phyloP scores from a whole-genome alignment of 1,140 invertebrate species.

The Cotesia typhae region DNA sequence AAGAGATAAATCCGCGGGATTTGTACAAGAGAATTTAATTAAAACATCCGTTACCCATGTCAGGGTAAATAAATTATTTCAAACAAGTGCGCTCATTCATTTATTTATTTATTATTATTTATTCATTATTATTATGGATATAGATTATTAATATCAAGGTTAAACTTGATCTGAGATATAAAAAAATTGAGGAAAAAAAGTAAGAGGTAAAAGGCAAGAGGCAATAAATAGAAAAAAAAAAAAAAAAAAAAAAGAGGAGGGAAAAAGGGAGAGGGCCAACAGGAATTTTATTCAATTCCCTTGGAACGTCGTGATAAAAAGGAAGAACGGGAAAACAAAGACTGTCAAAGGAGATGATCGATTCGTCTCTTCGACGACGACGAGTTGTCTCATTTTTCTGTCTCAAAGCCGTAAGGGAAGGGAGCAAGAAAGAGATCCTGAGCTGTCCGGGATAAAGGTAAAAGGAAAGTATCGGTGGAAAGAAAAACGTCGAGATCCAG shows the following conservation, averaged over 20 bases:
- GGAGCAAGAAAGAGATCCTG: not conserved
- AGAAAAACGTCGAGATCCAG: not conserved
- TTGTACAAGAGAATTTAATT: slow-evolving; percentile 15
- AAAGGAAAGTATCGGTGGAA: not conserved
- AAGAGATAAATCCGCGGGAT: not conserved
- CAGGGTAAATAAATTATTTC: not conserved
- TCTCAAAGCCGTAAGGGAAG: too few species aligned
- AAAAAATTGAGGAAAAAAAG: too few species aligned
- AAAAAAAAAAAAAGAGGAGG: too few species aligned
- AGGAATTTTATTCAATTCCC: too few species aligned
- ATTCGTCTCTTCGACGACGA: not conserved
- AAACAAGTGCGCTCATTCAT: not conserved
- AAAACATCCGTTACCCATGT: slow-evolving; percentile 10
- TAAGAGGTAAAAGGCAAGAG: too few species aligned
- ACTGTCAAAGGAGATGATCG: slow-evolving; percentile 17
- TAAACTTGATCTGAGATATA: too few species aligned
- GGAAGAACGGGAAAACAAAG: not conserved
- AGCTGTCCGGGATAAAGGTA: slow-evolving; percentile 1
- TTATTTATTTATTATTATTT: not conserved
- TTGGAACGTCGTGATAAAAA: too few species aligned
- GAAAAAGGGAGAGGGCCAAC: too few species aligned
- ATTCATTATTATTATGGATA: not conserved
- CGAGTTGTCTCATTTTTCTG: slow-evolving; percentile 14
- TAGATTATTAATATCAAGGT: not conserved
- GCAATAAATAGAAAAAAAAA: too few species aligned